Percentiles rank a stretch among this genome's conserved stretches.
Evolutionary conservation across 1,140 invertebrate species (phyloP).

Genomic region (Micrasema minimum): DNA sequence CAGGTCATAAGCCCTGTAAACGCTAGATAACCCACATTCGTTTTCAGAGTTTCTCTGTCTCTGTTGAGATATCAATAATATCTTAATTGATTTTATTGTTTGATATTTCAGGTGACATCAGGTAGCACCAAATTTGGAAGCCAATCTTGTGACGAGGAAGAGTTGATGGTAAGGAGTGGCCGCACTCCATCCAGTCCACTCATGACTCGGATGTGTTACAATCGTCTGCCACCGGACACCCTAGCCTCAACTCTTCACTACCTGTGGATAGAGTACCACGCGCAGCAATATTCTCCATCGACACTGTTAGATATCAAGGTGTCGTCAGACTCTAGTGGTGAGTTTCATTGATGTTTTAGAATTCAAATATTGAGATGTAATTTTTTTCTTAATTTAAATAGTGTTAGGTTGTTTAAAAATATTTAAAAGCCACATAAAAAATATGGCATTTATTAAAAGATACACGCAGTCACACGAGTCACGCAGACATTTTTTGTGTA

Average conservation of each 20-base stretch:
- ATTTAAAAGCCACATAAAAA: neutral
- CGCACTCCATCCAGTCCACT: neutral
- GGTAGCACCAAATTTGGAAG: constrained; percentile 8
- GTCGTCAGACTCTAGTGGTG: constrained; percentile 15
- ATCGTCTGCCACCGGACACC: neutral
- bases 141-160: constrained; percentile 35
- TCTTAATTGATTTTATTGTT: too few relatives aligned
- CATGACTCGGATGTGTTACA: constrained; percentile 15
- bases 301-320: constrained; percentile 34
- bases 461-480: too few relatives aligned
- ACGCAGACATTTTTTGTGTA: too few relatives aligned
- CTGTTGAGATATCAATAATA: too few relatives aligned
- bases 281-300: constrained; percentile 24
- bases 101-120: constrained; percentile 6
- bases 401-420: neutral
- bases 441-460: neutral
- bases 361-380: neutral
- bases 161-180: constrained; percentile 20
- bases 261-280: constrained; percentile 40
- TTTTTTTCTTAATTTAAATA: neutral
- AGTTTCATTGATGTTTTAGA: neutral
- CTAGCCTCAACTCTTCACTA: neutral
- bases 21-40: too few relatives aligned
- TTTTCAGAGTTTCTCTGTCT: too few relatives aligned
- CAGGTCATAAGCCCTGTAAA: too few relatives aligned